Conservation (phyloP, 2,113 vertebrate species). For the Meleagris gallopavo region DNA sequence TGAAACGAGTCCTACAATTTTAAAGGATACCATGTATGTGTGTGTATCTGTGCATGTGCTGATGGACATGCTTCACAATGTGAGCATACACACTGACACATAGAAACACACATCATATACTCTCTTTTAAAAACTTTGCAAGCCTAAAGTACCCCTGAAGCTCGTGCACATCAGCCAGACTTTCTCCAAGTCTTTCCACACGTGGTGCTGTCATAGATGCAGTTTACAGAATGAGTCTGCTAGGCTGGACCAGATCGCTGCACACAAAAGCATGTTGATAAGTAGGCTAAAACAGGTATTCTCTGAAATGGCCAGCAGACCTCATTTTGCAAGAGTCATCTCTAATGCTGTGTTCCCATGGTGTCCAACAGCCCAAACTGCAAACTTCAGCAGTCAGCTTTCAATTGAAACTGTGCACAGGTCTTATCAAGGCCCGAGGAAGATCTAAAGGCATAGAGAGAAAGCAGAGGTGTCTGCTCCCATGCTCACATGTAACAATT, state of each 20-base stretch:
- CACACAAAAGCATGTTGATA: accelerated
- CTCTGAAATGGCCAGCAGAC: not conserved
- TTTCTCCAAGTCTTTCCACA: not conserved
- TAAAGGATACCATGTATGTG: not conserved
- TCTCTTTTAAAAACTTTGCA: not conserved
- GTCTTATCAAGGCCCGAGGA: not conserved
- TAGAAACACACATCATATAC: not conserved
- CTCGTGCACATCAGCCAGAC: not conserved
- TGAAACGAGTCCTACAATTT: accelerated
- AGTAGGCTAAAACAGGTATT: not conserved
- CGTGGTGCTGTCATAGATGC: not conserved
- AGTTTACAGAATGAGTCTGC: not conserved
- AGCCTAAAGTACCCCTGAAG: not conserved
- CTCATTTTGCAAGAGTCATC: not conserved
- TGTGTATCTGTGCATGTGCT: not conserved
- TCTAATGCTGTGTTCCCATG: not conserved
- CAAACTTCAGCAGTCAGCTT: not conserved
- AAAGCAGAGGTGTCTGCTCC: not conserved
- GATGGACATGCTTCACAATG: too few relatives aligned
- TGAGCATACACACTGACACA: not conserved
- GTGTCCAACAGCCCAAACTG: not conserved
- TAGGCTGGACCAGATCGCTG: not conserved
- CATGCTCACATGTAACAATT: not conserved
- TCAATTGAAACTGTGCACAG: not conserved
- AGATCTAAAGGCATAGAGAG: not conserved